Base-by-base conservation (phyloP, 2,888 invertebrate genomes). In the Plebejus argus region DNA sequence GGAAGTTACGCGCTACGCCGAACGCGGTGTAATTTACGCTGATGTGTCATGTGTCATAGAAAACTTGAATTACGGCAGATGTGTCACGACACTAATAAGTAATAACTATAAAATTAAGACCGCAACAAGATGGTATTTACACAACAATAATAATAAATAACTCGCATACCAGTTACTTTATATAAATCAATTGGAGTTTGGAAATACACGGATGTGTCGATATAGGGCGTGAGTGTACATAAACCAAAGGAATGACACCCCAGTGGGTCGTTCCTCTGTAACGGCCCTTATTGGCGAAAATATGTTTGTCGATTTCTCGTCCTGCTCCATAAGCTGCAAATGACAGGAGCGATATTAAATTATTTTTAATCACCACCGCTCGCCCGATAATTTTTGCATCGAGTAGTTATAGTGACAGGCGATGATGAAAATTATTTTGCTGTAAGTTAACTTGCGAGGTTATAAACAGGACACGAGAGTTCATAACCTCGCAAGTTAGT, bases 291-390 rank as follows among this genome's bases (percentile, higher is more conserved):
- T 88, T 88, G 85, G 81, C 81, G 84, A 88, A 86, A n/a, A n/a
- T n/a, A 82, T 83, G 84, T 85, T 88, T 87, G 88, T 89, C 89
- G 87, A 89, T 90, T 87, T 88, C 85, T 85, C 83, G 84, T 84
- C 82, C 85, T 86, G 86, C 87, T 88, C 87, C 66, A 66, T 33
- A 33, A 66, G 66, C 86, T 83, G 82, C 84, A 82, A 75, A 28
- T 74, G 76, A 71, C 75, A 76, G 53, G 71, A 66, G 66, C 12
- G 33, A 66, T 33, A 66, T 66, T 28, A 66, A 66, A 28, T 28
- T 1, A 66, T 33, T 66, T 66, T 66, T 66, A 66, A 66, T 66
- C 28, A 66, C 66, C 12, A 28, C 15, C 28, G 28, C 12, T 18
- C 28, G 2, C 15, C 28, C 28, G 6, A 5, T 66, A 28, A 66